Evolutionary conservation across 1,140 invertebrate species (phyloP).

Genomic region (Aporrectodea caliginosa): DNA sequence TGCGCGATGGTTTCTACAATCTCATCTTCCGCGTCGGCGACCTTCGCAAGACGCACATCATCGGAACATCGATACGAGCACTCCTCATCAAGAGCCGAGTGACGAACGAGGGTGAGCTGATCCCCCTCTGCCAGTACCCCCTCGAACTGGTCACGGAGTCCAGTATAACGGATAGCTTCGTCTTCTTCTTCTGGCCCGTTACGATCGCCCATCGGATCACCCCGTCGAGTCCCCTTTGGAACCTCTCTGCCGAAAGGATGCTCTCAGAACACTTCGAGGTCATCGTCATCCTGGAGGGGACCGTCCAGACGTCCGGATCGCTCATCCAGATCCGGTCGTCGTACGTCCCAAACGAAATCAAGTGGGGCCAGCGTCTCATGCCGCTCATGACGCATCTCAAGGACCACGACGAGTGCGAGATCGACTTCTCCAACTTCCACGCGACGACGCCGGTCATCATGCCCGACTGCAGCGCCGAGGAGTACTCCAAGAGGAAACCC

Average conservation of each 20-base stretch:
- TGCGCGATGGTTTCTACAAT: conserved; percentile 71
- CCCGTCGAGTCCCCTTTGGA: conserved; percentile 31
- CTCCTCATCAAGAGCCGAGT: conserved; percentile 60
- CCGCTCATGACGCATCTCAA: neutral
- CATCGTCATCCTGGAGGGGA: conserved; percentile 38
- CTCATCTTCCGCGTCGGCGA: conserved; percentile 57
- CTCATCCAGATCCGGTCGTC: conserved; percentile 37
- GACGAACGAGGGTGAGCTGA: conserved; percentile 17
- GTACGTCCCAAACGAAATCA: conserved; percentile 35
- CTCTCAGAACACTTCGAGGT: conserved; percentile 37
- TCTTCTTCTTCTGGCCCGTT: conserved; percentile 13
- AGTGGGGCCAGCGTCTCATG: conserved; percentile 31
- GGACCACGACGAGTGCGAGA: conserved; percentile 29
- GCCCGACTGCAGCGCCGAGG: conserved; percentile 15
- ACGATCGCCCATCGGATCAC: conserved; percentile 4
- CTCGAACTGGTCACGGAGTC: conserved; percentile 19
- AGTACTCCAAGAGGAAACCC: neutral
- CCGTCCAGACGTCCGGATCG: conserved; percentile 37
- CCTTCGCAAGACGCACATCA: conserved; percentile 82
- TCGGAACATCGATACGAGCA: conserved; percentile 76
- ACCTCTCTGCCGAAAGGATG: conserved; percentile 27
- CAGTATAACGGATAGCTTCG: neutral
- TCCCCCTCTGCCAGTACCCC: conserved; percentile 19
- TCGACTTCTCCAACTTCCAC: conserved; percentile 37
- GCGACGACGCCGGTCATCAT: conserved; percentile 15